phyloP scores from a whole-genome alignment of 2,888 invertebrate genomes.

The Dynastes maya region DNA sequence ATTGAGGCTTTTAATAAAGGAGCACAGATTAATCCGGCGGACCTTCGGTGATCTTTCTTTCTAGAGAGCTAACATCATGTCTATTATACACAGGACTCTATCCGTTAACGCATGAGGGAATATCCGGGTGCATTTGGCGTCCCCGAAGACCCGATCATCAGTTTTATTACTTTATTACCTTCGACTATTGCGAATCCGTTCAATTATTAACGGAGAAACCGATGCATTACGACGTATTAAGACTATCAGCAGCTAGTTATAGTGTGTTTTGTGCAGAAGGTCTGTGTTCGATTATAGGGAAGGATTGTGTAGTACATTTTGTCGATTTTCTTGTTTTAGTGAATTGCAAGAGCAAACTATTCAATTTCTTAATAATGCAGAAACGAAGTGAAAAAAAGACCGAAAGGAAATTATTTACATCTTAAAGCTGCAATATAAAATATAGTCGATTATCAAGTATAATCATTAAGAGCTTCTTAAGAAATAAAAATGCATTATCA shows the following conservation, averaged over 20 bases:
- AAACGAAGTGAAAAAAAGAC: too few species aligned
- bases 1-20: conserved; percentile 69
- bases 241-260: not conserved
- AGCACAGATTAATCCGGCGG: conserved; percentile 69
- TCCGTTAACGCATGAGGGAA: conserved; percentile 42
- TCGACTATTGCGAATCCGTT: conserved; percentile 47
- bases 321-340: too few species aligned
- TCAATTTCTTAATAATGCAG: not conserved
- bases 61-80: conserved; percentile 63
- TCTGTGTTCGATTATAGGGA: not conserved
- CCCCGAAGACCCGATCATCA: conserved; percentile 48
- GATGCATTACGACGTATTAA: conserved; percentile 33
- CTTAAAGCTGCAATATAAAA: too few species aligned
- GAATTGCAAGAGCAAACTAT: not conserved
- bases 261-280: not conserved
- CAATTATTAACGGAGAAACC: conserved; percentile 45
- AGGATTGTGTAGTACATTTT: too few species aligned
- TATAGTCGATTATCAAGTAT: too few species aligned
- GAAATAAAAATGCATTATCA: too few species aligned
- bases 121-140: conserved; percentile 48
- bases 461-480: too few species aligned
- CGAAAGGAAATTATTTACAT: too few species aligned
- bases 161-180: conserved; percentile 57
- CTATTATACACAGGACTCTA: conserved; percentile 64
- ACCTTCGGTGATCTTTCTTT: conserved; percentile 69